phyloP scores from a whole-genome alignment of 2,797 vertebrate species.

The Manis crassicaudata region DNA sequence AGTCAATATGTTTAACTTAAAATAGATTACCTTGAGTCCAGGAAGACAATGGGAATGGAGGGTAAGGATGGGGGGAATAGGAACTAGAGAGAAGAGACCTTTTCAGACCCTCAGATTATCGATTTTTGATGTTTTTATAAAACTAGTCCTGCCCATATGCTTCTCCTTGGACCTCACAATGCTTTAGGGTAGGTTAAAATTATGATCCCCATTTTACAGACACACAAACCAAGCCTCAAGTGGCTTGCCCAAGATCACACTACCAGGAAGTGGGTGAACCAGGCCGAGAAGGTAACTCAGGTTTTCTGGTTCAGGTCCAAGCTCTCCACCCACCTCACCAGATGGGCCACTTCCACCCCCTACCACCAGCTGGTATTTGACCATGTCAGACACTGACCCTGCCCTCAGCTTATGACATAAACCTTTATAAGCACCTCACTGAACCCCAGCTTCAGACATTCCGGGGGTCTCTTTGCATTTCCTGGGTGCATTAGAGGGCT shows the following conservation, averaged over 20 bases:
- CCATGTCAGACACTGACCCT: not conserved
- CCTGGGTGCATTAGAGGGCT: not conserved
- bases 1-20: not conserved
- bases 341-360: no score
- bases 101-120: not conserved
- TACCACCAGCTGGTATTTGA: not conserved
- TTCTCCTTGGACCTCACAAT: not conserved
- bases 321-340: not conserved
- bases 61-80: rapidly evolving
- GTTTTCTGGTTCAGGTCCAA: not conserved
- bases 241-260: not conserved
- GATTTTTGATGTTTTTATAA: not conserved
- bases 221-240: not conserved
- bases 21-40: not conserved
- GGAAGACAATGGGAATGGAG: not conserved
- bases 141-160: not conserved
- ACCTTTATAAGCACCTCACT: not conserved
- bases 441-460: not conserved
- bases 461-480: not conserved
- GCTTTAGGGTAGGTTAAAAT: not conserved
- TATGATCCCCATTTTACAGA: not conserved
- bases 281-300: not conserved
- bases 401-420: not conserved
- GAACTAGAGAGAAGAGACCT: not conserved
- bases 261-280: not conserved